phyloP scores from a whole-genome alignment of 64 coral and sea anemone genomes.

The Astreopora myriophthalma region DNA sequence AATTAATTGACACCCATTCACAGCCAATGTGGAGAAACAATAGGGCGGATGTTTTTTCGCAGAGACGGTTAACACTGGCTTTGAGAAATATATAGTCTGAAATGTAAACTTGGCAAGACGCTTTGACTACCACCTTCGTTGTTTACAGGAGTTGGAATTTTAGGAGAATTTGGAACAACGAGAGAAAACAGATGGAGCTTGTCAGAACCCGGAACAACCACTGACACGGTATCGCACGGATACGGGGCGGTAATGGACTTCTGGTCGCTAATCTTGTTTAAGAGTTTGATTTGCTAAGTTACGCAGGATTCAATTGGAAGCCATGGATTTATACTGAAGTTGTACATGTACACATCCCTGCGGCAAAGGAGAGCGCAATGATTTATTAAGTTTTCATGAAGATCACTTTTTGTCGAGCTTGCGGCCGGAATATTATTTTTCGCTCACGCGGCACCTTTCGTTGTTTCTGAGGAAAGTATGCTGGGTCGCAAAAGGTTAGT shows the following conservation, averaged over 20 bases:
- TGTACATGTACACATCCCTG: background rate
- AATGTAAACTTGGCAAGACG: background rate
- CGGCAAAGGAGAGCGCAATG: background rate
- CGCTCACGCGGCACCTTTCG: background rate
- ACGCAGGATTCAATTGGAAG: constrained; percentile 16
- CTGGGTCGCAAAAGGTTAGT: background rate
- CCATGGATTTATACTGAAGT: background rate
- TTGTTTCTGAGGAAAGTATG: constrained; percentile 11
- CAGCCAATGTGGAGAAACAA: background rate
- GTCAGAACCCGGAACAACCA: background rate
- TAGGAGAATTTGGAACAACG: background rate
- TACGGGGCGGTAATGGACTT: background rate
- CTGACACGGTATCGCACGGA: background rate
- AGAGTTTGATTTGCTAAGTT: background rate
- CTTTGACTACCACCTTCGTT: background rate
- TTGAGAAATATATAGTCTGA: background rate
- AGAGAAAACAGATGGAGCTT: background rate
- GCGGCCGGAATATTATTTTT: constrained; percentile 33
- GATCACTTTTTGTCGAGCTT: constrained; percentile 20
- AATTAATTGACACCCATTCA: constrained; percentile 32
- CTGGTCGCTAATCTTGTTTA: background rate
- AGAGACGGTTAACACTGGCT: background rate
- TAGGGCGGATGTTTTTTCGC: background rate
- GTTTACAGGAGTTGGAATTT: constrained; percentile 22
- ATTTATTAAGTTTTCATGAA: constrained; percentile 44